Evolutionary conservation across 2,797 vertebrate species (phyloP), one percentile per base, ranked within the genome.

Genomic region (Erethizon dorsatum): DNA sequence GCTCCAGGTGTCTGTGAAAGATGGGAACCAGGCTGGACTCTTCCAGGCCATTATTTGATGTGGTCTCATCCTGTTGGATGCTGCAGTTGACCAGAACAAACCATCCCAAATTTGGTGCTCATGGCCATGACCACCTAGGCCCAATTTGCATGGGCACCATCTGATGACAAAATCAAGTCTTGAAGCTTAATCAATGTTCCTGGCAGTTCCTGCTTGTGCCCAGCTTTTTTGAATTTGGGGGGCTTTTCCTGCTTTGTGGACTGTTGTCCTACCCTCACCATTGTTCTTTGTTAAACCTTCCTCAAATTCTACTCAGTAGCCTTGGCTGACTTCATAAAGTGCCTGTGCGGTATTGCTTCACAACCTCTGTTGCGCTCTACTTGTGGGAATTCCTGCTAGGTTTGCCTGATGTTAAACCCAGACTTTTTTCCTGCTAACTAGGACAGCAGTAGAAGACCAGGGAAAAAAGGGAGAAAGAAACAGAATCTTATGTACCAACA

Each of bases 331-430:
- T 79, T 71, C 18, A 75, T 71, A 82, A 87, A 82, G 45, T 85
- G 33, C 83, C 57, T 69, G 6, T 31, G 61, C 33, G 26, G 82
- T 31, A 28, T 83, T 65, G 45, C 78, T 96, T 88, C 56, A 41
- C 75, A 87, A 28, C 47, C 93, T 96, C 85, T 90, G 77, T 82
- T 97, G 92, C 1, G 13, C 78, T 97, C 56, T 96, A 84, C 83
- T 97, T 97, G 92, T 78, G 71, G 80, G 59, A 93, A 85, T 90
- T 94, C 73, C 61, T 90, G 61, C 82, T 92, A 92, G 78, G 61
- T 88, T 93, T 97, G 71, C 33, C 41, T 91, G 57, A 31, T 14
- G 2, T 78, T 80, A 83, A 95, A 80, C 50, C 95, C 45, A 37
- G 20, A 47, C n/a, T 50, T 26, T 47, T 13, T 1, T 24, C 11